Base-by-base conservation (phyloP, 2,888 invertebrate genomes). In the Conchocele bisecta region DNA sequence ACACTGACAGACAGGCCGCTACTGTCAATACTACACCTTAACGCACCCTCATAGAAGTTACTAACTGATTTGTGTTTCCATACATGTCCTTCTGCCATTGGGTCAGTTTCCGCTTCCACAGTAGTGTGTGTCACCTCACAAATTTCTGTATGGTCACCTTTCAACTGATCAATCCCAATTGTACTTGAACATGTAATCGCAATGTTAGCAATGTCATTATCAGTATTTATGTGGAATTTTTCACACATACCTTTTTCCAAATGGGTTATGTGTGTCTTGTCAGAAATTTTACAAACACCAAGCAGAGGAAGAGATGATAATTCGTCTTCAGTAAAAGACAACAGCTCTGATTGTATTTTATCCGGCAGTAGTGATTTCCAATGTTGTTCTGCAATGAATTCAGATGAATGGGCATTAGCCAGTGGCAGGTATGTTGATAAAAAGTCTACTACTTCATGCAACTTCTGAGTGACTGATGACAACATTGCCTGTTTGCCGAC, bases 331-430 rank as follows among this genome's bases (percentile, higher is more conserved):
- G 79, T 65, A 46, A 86, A 51, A 6, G 60, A 33, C 0, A 81
- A 28, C 15, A 88, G 69, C 35, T 86, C 76, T 6, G 64, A 26
- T 57, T 75, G 79, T 6, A 86, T 72, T n/a, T 26, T 7, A 3
- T 50, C 37, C 2, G 85, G 83, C 17, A 88, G 17, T 20, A 81
- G 63, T 5, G 24, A 65, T 5, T 83, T 64, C 89, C 89, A 89
- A 11, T 79, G 75, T 29, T 83, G 64, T 1, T 83, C 41, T 1
- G 80, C 72, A 13, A 89, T 83, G 63, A 89, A 89, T 39, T 89
- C 86, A 37, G 84, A 79, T 1, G 82, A 81, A 75, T 89, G 88
- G 6, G 84, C 79, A 70, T 89, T 89, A 6, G 86, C 87, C 33
- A 89, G 51, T 0, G 83, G 79, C 15, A 88, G 75, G 57, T 85